phyloP scores from a whole-genome alignment of 35 echinoderm and acorn worm genomes.

The Heliocidaris erythrogramma region DNA sequence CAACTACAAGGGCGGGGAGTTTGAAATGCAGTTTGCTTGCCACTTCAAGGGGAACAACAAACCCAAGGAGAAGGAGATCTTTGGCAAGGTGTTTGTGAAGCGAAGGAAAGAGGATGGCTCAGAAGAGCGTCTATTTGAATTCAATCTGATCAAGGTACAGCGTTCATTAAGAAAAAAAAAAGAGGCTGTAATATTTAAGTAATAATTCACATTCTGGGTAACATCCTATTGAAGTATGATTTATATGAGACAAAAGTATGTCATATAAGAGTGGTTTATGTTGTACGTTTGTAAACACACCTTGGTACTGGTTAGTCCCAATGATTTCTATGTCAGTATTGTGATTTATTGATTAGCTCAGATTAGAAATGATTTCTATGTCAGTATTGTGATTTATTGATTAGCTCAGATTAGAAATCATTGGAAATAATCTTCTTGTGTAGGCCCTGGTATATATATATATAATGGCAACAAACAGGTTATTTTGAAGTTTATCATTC shows the following conservation, averaged over 20 bases:
- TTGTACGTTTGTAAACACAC: not conserved
- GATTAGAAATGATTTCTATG: too few relatives aligned
- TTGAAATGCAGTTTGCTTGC: constrained; percentile 98
- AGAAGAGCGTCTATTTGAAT: constrained; percentile 83
- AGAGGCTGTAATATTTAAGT: not conserved
- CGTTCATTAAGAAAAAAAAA: not conserved
- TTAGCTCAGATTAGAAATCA: too few relatives aligned
- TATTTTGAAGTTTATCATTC: too few relatives aligned
- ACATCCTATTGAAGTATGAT: not conserved
- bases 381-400: too few relatives aligned
- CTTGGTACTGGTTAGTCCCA: not conserved
- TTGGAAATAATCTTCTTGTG: too few relatives aligned
- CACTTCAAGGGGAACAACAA: constrained; percentile 74
- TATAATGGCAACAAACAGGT: too few relatives aligned
- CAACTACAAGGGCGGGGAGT: constrained; percentile 88
- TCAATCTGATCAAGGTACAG: constrained; percentile 92
- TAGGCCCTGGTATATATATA: too few relatives aligned
- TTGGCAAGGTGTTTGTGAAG: constrained; percentile 97
- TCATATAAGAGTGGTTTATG: not conserved
- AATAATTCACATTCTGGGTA: not conserved
- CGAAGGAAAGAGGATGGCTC: constrained; percentile 66
- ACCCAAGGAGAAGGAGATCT: constrained; percentile 84
- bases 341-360: too few relatives aligned
- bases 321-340: not conserved
- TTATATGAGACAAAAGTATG: not conserved